Base-by-base conservation (phyloP, 2,113 vertebrate genomes). In the Megaceryle torquata region DNA sequence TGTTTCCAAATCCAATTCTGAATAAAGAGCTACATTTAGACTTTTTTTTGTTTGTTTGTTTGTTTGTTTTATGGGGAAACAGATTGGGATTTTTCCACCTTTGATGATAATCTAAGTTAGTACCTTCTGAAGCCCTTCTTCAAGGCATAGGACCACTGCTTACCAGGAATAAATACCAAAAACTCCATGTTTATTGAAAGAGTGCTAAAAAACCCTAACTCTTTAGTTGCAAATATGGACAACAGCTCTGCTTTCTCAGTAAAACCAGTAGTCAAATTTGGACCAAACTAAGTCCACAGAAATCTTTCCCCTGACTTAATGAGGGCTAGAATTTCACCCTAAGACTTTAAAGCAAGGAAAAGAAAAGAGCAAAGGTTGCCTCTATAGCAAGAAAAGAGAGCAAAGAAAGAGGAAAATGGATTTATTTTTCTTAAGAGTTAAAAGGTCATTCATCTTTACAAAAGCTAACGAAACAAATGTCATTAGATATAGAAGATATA, bases 381-480 rank as follows among this genome's bases (percentile, higher is more conserved):
- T 83, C 13, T 56, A 22, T 18, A 70, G 63, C 5, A 59, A 82
- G 63, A 95, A 76, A 86, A 94, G 35, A 81, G 37, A 79, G 63
- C 26, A 82, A 92, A 92, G 81, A 60, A 91, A 79, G 41, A 63
- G 16, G 56, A 78, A 95, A 96, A 96, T 67, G 54, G 87, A 88
- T 93, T 89, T 86, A 6, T 16, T 13, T 37, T 86, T 76, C 37
- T 53, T 20, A 89, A 71, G 87, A 91, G 88, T 95, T 95, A 91
- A 93, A 97, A 97, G 95, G 96, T 97, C 97, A 95, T 80, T 96
- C 79, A 88, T 96, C 91, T 96, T 96, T 90, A 95, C 93, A 86
- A 90, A 96, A 97, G 90, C 81, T 96, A 96, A 96, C 46, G 46
- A 96, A 96, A 96, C 65, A 96, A 97, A 97, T 97, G 95, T 89